phyloP scores from a whole-genome alignment of 2,797 vertebrate species.

The Manis javanica region DNA sequence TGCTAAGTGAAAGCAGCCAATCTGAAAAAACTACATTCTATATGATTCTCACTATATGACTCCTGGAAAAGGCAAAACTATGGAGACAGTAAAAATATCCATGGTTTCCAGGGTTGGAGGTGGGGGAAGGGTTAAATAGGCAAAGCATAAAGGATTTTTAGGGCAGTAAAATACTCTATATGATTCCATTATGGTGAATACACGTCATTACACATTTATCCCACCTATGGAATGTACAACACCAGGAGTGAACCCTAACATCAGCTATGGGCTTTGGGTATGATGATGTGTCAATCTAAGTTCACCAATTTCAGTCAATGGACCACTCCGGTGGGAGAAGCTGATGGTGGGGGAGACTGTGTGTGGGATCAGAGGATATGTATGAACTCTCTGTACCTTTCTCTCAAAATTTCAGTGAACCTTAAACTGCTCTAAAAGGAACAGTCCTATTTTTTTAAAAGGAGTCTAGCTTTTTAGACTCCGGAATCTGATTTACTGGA shows the following conservation, averaged over 20 bases:
- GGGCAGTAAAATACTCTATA: background rate
- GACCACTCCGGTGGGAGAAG: background rate
- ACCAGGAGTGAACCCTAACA: background rate
- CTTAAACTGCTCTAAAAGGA: background rate
- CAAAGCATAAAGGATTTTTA: background rate
- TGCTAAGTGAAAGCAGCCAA: background rate
- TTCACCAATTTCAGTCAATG: background rate
- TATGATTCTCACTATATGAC: background rate
- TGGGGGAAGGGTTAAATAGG: background rate
- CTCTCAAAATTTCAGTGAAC: background rate
- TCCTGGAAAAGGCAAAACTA: background rate
- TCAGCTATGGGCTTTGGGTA: background rate
- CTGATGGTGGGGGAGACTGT: background rate
- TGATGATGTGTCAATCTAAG: background rate
- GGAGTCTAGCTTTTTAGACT: background rate
- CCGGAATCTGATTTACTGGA: background rate
- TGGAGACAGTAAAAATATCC: background rate
- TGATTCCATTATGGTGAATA: background rate
- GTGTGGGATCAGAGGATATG: no score
- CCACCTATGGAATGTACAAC: background rate
- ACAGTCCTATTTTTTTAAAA: background rate
- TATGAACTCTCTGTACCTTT: background rate
- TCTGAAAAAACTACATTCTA: background rate
- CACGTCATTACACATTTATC: background rate
- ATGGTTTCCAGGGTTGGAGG: background rate